These are phyloP conservation scores for Greenwoodochromis staneri DNA, from an alignment of 2,113 vertebrate species.

Conservation along the genomic window DNA sequence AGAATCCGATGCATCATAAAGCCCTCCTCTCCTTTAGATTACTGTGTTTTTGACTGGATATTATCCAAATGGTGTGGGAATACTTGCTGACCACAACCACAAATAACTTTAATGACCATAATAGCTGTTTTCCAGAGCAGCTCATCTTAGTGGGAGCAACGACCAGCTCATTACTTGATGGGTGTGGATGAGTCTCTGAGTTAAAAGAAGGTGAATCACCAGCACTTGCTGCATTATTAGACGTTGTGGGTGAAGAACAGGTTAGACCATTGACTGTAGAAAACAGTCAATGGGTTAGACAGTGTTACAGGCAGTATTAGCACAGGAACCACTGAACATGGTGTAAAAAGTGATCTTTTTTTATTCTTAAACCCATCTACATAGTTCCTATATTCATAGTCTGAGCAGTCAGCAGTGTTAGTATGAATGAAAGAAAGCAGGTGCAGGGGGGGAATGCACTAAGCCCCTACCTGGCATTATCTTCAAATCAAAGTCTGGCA, in stretches of 20 bases:
- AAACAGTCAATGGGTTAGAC: neutral
- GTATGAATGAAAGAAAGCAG: constrained; percentile 20
- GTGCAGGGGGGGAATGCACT: constrained; percentile 29
- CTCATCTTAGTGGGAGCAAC: neutral
- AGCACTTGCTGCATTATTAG: neutral
- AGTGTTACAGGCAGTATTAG: neutral
- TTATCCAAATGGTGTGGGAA: neutral
- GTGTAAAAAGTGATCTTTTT: neutral
- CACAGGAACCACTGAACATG: neutral
- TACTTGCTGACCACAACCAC: constrained; percentile 20
- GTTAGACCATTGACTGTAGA: neutral
- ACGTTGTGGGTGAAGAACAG: neutral
- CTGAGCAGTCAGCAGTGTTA: constrained; percentile 21
- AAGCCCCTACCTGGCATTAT: constrained; percentile 95
- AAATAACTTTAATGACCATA: constrained; percentile 52
- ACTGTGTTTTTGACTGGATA: neutral
- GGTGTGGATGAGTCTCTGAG: neutral
- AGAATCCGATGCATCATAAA: neutral
- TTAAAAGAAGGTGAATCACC: neutral
- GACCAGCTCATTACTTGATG: neutral
- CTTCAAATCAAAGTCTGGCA: constrained; percentile 95
- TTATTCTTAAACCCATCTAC: neutral
- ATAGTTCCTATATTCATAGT: neutral
- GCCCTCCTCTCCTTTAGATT: neutral
- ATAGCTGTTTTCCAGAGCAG: constrained; percentile 45